Conservation (phyloP, 2,888 invertebrate genomes). For the Drosophila atripex region DNA sequence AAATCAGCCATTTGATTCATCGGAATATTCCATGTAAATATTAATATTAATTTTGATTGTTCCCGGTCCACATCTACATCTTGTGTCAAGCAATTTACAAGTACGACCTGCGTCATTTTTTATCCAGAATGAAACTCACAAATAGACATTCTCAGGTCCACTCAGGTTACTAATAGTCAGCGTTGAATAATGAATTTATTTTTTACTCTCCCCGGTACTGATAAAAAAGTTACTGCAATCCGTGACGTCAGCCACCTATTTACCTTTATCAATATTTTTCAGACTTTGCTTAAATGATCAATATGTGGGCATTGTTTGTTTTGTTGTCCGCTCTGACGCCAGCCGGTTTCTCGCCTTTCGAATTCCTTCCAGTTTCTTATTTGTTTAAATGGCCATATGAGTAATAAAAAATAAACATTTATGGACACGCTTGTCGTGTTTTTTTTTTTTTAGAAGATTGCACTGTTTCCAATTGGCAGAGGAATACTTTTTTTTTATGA, state of each 20-base stretch:
- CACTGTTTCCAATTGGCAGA: constrained; percentile 18
- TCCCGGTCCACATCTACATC: constrained; percentile 24
- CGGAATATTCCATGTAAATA: constrained; percentile 66
- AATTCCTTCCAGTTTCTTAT: constrained; percentile 29
- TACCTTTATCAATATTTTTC: constrained; percentile 59
- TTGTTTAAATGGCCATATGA: constrained; percentile 52
- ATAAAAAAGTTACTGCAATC: constrained; percentile 12
- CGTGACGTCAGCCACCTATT: constrained; percentile 61
- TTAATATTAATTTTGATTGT: constrained; percentile 19
- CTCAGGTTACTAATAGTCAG: constrained; percentile 11
- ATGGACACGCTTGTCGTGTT: constrained; percentile 39
- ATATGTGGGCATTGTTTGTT: constrained; percentile 32
- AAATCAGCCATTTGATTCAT: constrained; percentile 20
- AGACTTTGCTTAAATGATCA: constrained; percentile 39
- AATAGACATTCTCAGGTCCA: constrained; percentile 21
- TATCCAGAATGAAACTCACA: constrained; percentile 10
- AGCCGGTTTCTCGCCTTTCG: constrained; percentile 11
- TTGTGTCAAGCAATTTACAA: constrained; percentile 69
- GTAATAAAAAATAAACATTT: constrained; percentile 57
- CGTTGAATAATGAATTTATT: constrained; percentile 19
- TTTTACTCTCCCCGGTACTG: not conserved
- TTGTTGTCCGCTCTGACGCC: constrained; percentile 40
- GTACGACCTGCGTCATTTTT: constrained; percentile 60
- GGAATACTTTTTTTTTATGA: constrained; percentile 18
- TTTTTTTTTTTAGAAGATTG: constrained; percentile 5